phyloP scores from a whole-genome alignment of 2,888 invertebrate genomes.

The Clanis bilineata region DNA sequence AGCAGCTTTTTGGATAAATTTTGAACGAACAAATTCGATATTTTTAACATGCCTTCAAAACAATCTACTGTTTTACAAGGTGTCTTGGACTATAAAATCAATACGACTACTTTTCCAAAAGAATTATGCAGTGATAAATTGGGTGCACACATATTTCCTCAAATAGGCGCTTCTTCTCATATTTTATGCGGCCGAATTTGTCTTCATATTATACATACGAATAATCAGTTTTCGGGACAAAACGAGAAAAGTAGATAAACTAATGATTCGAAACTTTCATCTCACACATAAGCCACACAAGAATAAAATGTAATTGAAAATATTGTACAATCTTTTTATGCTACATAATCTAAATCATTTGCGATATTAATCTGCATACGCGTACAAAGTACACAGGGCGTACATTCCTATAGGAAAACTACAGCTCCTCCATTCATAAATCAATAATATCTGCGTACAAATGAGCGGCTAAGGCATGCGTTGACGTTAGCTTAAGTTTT shows the following conservation, averaged over 20 bases:
- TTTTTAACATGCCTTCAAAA: background rate
- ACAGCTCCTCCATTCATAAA: slow-evolving; percentile 47
- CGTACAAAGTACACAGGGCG: background rate
- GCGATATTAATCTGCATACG: background rate
- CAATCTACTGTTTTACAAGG: background rate
- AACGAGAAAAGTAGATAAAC: no score
- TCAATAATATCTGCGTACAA: slow-evolving; percentile 58
- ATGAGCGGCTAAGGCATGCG: slow-evolving; percentile 48
- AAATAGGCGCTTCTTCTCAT: no score
- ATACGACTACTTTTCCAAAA: background rate
- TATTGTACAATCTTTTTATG: background rate
- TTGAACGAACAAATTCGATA: background rate
- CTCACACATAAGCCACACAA: no score
- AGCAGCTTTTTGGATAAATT: slow-evolving; percentile 6
- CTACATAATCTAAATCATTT: background rate
- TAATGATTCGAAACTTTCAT: no score
- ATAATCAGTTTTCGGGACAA: no score
- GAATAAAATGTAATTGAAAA: no score
- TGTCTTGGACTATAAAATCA: no score
- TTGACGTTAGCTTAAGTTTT: slow-evolving; percentile 60
- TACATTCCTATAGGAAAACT: slow-evolving; percentile 22
- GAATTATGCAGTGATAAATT: no score
- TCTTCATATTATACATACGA: no score
- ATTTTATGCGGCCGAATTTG: no score
- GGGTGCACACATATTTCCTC: no score